Evolutionary conservation across 2,888 invertebrate species (phyloP).

Genomic region (Horisme vitalbata): DNA sequence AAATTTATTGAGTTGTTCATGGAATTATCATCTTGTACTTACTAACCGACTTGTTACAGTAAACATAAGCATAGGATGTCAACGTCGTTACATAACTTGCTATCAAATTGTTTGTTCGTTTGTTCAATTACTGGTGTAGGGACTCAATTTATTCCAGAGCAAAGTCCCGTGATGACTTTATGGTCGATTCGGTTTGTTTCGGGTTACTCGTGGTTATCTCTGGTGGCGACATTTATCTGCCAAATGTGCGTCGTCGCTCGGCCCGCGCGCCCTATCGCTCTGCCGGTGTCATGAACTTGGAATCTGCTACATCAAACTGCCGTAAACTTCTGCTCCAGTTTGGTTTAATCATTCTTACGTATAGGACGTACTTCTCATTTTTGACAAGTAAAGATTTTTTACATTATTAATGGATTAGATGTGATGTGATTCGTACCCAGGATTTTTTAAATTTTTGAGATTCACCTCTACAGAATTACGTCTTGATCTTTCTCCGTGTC

Average conservation of each 20-base stretch:
- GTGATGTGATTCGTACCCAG: no score
- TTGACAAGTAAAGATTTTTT: no score
- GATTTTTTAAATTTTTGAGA: not conserved
- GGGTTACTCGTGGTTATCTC: slow-evolving; percentile 46
- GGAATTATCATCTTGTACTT: no score
- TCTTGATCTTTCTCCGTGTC: slow-evolving; percentile 33
- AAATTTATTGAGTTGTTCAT: no score
- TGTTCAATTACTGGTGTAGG: not conserved
- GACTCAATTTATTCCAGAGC: slow-evolving; percentile 1
- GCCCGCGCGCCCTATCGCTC: slow-evolving; percentile 25
- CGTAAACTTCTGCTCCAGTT: slow-evolving; percentile 4
- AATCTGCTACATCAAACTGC: slow-evolving; percentile 4
- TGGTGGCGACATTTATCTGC: slow-evolving; percentile 60
- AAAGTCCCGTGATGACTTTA: slow-evolving; percentile 1
- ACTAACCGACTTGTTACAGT: not conserved
- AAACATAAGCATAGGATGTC: slow-evolving; percentile 1
- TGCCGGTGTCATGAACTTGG: slow-evolving; percentile 32
- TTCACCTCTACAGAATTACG: not conserved
- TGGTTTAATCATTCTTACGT: no score
- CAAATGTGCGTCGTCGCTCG: slow-evolving; percentile 50
- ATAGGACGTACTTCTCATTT: no score
- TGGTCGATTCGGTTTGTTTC: slow-evolving; percentile 2
- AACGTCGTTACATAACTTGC: not conserved
- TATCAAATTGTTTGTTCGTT: not conserved
- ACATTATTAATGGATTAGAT: no score